Evolutionary conservation across 1,140 invertebrate genomes (phyloP), one percentile per base, ranked within the genome.

Genomic region (Rhyacophila brunnea): DNA sequence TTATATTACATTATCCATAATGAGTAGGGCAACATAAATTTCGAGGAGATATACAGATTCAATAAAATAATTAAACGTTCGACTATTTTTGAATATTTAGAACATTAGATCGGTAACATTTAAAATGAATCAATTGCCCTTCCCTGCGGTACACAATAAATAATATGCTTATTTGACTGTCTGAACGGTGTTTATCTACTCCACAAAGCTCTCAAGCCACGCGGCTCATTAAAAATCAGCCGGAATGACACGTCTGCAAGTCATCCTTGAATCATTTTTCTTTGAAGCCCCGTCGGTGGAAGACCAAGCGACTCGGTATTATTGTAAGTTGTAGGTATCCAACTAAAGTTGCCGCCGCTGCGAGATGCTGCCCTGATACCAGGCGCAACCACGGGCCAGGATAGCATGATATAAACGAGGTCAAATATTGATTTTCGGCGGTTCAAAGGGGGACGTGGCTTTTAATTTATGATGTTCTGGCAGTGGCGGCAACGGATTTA

Each of bases 181-280:
- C 62, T 64, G 62, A 64, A 55, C 62, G 62, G 62, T 64, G 62
- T 64, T 64, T 60, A 64, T 64, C 56, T 52, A 34, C 60, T 57
- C 54, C 55, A 51, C 52, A 57, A 62, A 52, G 60, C 60, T 51
- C 43, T 55, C 58, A 38, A 47, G 51, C 49, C 49, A 53, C 50
- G 59, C 54, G 60, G 49, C 60, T 57, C 49, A 57, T 57, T 57
- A 53, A 49, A 53, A 57, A 40, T 60, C 50, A 35, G 34, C 36
- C 55, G 35, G 61, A 59, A 54, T 58, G 60, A 62, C 60, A 62
- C 54, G 32, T 54, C 35, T 64, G 62, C 62, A 64, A 64, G 62
- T 64, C 62, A 64, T 60, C 57, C 44, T 56, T 32, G 46, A 52
- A 44, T 64, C 62, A 64, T 64, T 64, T 60, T 64, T 64, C 62